phyloP scores from a whole-genome alignment of 2,888 invertebrate genomes.

The Cataglyphis livida region DNA sequence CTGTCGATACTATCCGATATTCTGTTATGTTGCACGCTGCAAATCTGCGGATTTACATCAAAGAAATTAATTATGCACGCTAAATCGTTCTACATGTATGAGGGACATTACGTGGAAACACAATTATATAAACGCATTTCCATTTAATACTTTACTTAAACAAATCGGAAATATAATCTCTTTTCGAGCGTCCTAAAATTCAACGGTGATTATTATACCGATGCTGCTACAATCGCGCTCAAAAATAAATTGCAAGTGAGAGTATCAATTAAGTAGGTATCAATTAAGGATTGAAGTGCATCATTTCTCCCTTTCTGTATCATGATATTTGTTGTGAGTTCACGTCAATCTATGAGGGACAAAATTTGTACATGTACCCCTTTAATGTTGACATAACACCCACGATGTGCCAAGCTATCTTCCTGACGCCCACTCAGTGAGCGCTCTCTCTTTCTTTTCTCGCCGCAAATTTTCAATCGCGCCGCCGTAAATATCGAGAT shows the following conservation, averaged over 20 bases:
- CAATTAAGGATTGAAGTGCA: neutral
- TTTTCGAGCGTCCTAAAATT: neutral
- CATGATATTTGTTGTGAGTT: neutral
- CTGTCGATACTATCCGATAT: conserved; percentile 18
- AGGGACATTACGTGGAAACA: neutral
- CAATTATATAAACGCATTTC: conserved; percentile 10
- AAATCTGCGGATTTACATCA: conserved; percentile 32
- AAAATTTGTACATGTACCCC: neutral
- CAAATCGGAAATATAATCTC: neutral
- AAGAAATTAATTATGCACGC: conserved; percentile 37
- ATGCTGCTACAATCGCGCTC: neutral
- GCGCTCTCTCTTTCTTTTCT: conserved; percentile 5
- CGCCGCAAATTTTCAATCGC: conserved; percentile 47
- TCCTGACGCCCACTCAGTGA: neutral
- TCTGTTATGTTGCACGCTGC: conserved; percentile 9
- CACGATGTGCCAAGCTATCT: neutral
- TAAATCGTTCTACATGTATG: conserved; percentile 10
- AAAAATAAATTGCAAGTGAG: conserved; percentile 4
- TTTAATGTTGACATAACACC: conserved; percentile 9
- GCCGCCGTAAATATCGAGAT: conserved; percentile 40
- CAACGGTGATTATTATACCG: conserved; percentile 21
- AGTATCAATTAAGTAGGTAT: too few species aligned
- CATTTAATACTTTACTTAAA: conserved; percentile 26
- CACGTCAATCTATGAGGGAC: neutral
- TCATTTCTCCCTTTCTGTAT: neutral